phyloP scores from a whole-genome alignment of 2,113 vertebrate genomes.

The Clinocottus analis region DNA sequence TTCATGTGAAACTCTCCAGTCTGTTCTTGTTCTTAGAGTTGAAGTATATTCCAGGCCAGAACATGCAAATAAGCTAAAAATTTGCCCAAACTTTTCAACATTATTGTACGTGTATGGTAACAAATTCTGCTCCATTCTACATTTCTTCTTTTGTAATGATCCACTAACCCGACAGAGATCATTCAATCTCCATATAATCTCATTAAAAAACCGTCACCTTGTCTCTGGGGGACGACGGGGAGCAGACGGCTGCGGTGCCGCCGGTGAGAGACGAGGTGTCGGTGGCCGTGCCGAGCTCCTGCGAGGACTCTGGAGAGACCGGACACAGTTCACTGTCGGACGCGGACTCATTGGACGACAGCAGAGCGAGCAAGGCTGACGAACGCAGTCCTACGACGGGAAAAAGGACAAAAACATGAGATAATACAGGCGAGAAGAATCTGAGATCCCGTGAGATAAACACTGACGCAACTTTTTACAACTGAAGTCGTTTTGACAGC shows the following conservation, averaged over 20 bases:
- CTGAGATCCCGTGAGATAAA: background rate
- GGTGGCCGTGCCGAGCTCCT: conserved; percentile 79
- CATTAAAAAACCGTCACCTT: background rate
- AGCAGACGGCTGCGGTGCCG: conserved; percentile 82
- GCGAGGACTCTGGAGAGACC: conserved; percentile 67
- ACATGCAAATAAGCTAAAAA: too few relatives aligned
- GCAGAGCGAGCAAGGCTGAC: conserved; percentile 88
- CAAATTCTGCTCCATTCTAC: background rate
- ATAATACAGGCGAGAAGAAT: background rate
- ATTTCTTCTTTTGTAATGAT: background rate
- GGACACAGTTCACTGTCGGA: conserved; percentile 78
- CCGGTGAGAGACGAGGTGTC: conserved; percentile 81
- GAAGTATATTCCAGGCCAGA: too few relatives aligned
- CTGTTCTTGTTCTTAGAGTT: too few relatives aligned
- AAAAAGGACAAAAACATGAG: background rate
- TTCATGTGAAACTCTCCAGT: too few relatives aligned
- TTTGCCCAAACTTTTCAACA: too few relatives aligned
- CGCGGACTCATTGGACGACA: conserved; percentile 86
- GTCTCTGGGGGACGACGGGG: conserved; percentile 76
- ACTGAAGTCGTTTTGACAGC: background rate
- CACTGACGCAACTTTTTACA: background rate
- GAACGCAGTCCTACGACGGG: conserved; percentile 87
- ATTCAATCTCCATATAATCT: background rate
- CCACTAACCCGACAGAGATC: background rate
- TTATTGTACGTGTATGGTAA: background rate